Percentiles rank a stretch among this genome's conserved stretches.
phyloP scores from a whole-genome alignment of 2,888 invertebrate genomes.

The Folsomia candida region DNA sequence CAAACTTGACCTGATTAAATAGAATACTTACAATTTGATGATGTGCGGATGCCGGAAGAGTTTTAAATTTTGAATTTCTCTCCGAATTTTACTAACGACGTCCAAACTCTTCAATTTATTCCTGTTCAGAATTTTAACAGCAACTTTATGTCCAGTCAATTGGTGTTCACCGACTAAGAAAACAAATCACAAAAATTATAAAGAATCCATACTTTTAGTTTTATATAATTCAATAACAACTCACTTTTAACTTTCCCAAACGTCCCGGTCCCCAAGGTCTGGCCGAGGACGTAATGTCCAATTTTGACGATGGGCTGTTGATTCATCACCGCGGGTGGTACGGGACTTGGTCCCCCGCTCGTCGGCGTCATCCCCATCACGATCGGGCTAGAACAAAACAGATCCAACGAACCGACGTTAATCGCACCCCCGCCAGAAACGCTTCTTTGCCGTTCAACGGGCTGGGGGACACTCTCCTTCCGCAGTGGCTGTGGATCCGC shows the following conservation, averaged over 20 bases:
- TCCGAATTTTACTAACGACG: slow-evolving; percentile 96
- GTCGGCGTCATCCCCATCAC: neutral
- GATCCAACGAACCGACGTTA: neutral
- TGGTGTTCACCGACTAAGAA: slow-evolving; percentile 98
- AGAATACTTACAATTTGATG: slow-evolving; percentile 86
- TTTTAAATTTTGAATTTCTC: slow-evolving; percentile 98
- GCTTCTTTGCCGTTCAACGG: slow-evolving; percentile 39
- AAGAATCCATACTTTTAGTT: no score
- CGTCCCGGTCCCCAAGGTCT: slow-evolving; percentile 92
- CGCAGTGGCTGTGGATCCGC: no score
- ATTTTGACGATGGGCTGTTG: slow-evolving; percentile 85
- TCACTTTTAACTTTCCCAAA: slow-evolving; percentile 99
- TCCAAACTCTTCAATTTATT: slow-evolving; percentile 98
- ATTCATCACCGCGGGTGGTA: slow-evolving; percentile 5
- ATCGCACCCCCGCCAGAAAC: neutral
- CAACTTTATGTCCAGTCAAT: slow-evolving; percentile 95
- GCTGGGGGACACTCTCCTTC: neutral
- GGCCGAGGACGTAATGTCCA: slow-evolving; percentile 94
- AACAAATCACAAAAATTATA: no score
- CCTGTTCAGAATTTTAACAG: slow-evolving; percentile 95
- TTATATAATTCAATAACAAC: no score
- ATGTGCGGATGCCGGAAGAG: slow-evolving; percentile 99
- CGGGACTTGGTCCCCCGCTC: neutral
- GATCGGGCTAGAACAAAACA: neutral
- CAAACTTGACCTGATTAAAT: no score